These are phyloP conservation scores for Schizopygopsis malacanthus DNA, from an alignment of 2,797 vertebrate genomes.

Conservation along the genomic window DNA sequence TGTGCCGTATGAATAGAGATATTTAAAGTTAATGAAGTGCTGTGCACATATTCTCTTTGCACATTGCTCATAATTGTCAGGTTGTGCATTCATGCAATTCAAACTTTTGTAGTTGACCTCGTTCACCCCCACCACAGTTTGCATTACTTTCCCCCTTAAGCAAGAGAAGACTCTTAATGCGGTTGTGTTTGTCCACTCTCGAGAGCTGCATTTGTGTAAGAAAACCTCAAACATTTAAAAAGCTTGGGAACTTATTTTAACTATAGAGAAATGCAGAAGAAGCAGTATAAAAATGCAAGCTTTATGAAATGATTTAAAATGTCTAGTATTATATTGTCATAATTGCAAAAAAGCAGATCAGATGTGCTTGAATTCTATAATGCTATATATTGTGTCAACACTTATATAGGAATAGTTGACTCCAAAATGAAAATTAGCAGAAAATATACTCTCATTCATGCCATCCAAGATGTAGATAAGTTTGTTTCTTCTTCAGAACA, in stretches of 20 bases:
- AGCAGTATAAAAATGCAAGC: not conserved
- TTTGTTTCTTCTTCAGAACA: not conserved
- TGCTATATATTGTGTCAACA: not conserved
- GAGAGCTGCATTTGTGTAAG: not conserved
- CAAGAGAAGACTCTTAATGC: not conserved
- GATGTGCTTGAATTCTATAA: not conserved
- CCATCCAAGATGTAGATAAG: not conserved
- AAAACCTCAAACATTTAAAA: not conserved
- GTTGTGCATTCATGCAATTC: not conserved
- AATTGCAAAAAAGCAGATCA: too few species aligned
- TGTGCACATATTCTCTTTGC: slow-evolving; percentile 23
- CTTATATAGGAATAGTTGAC: not conserved
- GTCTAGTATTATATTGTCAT: not conserved
- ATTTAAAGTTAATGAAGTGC: slow-evolving; percentile 33
- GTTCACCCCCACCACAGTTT: not conserved
- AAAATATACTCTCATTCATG: not conserved
- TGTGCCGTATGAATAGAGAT: slow-evolving; percentile 9
- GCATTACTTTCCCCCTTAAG: slow-evolving; percentile 1
- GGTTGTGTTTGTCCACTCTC: not conserved
- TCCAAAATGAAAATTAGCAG: not conserved
- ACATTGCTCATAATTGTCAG: not conserved
- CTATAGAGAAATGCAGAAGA: not conserved
- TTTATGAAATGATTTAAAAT: not conserved
- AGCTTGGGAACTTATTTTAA: not conserved
- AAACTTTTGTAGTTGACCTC: not conserved